phyloP scores from a whole-genome alignment of 2,797 vertebrate genomes.

The Knipowitschia caucasica region DNA sequence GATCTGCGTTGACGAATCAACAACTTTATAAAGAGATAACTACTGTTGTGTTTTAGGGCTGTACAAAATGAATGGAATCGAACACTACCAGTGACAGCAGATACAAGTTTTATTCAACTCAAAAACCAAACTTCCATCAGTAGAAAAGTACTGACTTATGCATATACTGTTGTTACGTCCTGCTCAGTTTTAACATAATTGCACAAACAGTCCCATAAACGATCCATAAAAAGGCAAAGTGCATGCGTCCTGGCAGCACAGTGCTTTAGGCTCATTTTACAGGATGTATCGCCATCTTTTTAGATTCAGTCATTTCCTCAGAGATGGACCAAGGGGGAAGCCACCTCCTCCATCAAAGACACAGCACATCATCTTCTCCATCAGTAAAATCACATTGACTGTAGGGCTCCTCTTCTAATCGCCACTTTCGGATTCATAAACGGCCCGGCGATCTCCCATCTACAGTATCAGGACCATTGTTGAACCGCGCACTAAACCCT shows the following conservation, averaged over 20 bases:
- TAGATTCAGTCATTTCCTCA: slow-evolving; percentile 59
- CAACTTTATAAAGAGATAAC: too few relatives aligned
- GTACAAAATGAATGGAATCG: too few relatives aligned
- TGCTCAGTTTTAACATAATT: too few relatives aligned
- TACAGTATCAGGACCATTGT: slow-evolving; percentile 50
- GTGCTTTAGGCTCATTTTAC: slow-evolving; percentile 40
- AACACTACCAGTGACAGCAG: too few relatives aligned
- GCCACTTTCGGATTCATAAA: slow-evolving; percentile 49
- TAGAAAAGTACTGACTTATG: too few relatives aligned
- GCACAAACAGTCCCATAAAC: slow-evolving; percentile 8
- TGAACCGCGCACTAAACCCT: slow-evolving; percentile 34
- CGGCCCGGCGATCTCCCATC: slow-evolving; percentile 53
- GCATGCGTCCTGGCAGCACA: slow-evolving; percentile 28
- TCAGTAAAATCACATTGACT: slow-evolving; percentile 67
- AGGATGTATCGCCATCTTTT: slow-evolving; percentile 37
- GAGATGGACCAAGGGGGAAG: slow-evolving; percentile 52
- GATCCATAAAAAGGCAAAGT: slow-evolving; percentile 44
- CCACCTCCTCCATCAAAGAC: slow-evolving; percentile 58
- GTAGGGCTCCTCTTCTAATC: slow-evolving; percentile 54
- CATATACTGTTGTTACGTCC: too few relatives aligned
- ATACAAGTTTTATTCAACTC: too few relatives aligned
- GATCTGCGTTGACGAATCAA: too few relatives aligned
- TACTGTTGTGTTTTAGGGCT: too few relatives aligned
- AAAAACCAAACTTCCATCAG: too few relatives aligned
- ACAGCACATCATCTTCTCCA: slow-evolving; percentile 63